A percentile compares a stretch with the other conserved stretches of the same genome.
Conservation (phyloP, 2,797 vertebrate genomes). For the Rhinichthys osculus region DNA sequence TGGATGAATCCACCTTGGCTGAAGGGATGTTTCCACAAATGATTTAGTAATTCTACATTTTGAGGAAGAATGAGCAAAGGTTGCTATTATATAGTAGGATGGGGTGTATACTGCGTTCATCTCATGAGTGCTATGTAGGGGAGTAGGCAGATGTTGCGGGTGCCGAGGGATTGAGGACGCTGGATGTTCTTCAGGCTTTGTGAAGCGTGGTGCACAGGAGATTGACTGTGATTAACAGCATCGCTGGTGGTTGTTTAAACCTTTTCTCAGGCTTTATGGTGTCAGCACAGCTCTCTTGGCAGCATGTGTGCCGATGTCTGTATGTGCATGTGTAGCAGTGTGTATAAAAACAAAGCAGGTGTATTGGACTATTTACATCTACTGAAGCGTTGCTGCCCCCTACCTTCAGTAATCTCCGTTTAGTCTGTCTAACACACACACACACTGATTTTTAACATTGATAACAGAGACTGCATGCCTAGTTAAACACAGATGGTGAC, state of each 20-base stretch:
- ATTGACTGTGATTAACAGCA: constrained; percentile 49
- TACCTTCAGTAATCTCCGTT: constrained; percentile 38
- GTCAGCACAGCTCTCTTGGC: constrained; percentile 24
- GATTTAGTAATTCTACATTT: background rate
- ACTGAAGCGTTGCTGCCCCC: constrained; percentile 52
- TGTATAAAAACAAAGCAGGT: constrained; percentile 19
- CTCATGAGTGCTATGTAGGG: background rate
- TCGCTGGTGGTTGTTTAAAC: constrained; percentile 51
- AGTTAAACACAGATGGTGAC: constrained; percentile 67
- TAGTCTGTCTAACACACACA: background rate
- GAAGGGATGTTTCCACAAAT: constrained; percentile 1
- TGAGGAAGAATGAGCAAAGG: constrained; percentile 1
- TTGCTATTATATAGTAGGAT: constrained; percentile 2
- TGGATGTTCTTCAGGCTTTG: constrained; percentile 36
- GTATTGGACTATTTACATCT: constrained; percentile 31
- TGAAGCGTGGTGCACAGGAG: constrained; percentile 33
- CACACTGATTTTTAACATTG: constrained; percentile 40
- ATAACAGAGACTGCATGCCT: constrained; percentile 51
- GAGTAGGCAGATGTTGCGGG: constrained; percentile 29
- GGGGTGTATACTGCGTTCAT: background rate
- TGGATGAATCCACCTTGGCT: background rate
- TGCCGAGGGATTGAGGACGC: constrained; percentile 16
- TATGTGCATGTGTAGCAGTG: background rate
- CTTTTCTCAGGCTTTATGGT: constrained; percentile 16
- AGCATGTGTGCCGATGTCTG: constrained; percentile 8